Evolutionary conservation across 2,797 vertebrate genomes (phyloP).

Genomic region (Jordanella pulchra): DNA sequence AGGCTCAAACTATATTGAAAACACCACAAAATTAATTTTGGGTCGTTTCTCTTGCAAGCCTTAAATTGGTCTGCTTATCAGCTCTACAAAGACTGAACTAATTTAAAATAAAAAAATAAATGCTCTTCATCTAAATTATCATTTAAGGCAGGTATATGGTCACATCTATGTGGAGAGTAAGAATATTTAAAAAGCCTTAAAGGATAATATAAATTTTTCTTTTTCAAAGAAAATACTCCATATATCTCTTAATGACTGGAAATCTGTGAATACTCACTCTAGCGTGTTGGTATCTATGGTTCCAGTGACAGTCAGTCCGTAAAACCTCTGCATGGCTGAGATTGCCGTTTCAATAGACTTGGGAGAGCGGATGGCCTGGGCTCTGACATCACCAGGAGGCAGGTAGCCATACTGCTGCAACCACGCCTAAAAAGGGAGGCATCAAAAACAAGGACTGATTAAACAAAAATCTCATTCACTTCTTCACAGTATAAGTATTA

Average conservation of each 20-base stretch:
- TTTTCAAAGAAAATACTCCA: background rate
- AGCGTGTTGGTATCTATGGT: slow-evolving; percentile 82
- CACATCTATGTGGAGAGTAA: too few relatives aligned
- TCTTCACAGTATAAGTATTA: background rate
- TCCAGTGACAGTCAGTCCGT: slow-evolving; percentile 87
- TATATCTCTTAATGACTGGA: background rate
- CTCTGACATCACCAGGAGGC: slow-evolving; percentile 87
- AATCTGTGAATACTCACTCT: slow-evolving; percentile 76
- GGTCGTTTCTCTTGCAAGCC: too few relatives aligned
- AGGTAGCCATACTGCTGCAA: slow-evolving; percentile 93
- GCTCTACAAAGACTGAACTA: too few relatives aligned
- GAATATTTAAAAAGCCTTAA: background rate
- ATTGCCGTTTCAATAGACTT: slow-evolving; percentile 84
- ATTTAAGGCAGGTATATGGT: too few relatives aligned
- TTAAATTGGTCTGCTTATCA: too few relatives aligned
- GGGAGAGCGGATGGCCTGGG: slow-evolving; percentile 87
- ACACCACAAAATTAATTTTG: too few relatives aligned
- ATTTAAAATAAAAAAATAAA: too few relatives aligned
- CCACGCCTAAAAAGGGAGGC: slow-evolving; percentile 81
- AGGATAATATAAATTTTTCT: background rate
- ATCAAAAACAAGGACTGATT: background rate
- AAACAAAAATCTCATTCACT: background rate
- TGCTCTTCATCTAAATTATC: too few relatives aligned
- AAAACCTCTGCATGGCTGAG: slow-evolving; percentile 90
- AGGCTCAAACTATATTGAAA: background rate